These are phyloP conservation scores for Melanogrammus aeglefinus DNA, from an alignment of 2,797 vertebrate species.

Conservation along the genomic window DNA sequence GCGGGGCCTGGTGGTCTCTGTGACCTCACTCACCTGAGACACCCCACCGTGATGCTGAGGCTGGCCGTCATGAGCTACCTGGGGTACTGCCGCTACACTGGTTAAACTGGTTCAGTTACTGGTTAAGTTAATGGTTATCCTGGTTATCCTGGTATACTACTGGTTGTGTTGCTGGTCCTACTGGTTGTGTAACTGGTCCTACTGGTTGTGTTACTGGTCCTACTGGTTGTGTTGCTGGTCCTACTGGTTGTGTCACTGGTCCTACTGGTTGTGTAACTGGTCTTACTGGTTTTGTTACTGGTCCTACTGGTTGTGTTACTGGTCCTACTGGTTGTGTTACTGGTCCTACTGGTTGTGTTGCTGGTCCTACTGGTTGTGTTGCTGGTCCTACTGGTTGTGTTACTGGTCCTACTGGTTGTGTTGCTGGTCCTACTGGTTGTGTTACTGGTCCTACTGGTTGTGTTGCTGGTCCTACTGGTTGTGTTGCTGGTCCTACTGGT, in stretches of 20 bases:
- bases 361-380: too few relatives aligned
- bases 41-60: constrained; percentile 61
- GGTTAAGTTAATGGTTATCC: too few relatives aligned
- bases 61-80: constrained; percentile 72
- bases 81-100: constrained; percentile 43
- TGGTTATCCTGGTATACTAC: too few relatives aligned
- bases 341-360: too few relatives aligned
- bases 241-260: too few relatives aligned
- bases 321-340: too few relatives aligned
- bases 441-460: not conserved
- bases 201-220: too few relatives aligned
- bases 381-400: too few relatives aligned
- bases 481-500: not conserved
- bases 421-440: constrained; percentile 1
- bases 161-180: too few relatives aligned
- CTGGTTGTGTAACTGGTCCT: not conserved
- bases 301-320: not conserved
- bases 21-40: constrained; percentile 53
- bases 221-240: too few relatives aligned
- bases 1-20: constrained; percentile 24
- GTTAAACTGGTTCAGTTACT: too few relatives aligned
- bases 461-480: not conserved
- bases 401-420: too few relatives aligned
- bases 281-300: not conserved
- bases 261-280: constrained; percentile 1